These are phyloP conservation scores for Oxyteleia sp. DNA, from an alignment of 2,888 invertebrate genomes.

Conservation along the genomic window DNA sequence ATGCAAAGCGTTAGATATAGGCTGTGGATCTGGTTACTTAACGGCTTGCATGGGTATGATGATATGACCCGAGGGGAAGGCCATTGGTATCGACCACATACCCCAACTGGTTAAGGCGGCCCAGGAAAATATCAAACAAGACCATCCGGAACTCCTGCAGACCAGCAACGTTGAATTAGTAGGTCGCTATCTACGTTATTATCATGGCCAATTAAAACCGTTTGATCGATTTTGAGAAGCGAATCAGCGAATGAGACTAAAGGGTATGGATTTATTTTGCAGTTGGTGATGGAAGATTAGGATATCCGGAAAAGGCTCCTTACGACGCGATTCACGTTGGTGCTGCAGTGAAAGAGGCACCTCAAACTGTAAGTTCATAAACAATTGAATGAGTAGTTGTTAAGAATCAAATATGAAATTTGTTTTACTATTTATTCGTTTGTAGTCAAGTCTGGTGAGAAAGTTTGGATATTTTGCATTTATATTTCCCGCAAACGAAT, in stretches of 20 bases:
- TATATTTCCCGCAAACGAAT: too few relatives aligned
- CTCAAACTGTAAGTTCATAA: constrained; percentile 91
- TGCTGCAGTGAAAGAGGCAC: constrained; percentile 94
- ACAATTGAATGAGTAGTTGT: too few relatives aligned
- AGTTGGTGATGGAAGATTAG: constrained; percentile 97
- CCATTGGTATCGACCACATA: constrained; percentile 97
- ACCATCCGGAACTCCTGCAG: constrained; percentile 91
- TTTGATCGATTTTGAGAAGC: too few relatives aligned
- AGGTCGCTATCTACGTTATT: constrained; percentile 88
- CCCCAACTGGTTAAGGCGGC: constrained; percentile 93
- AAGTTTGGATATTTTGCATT: too few relatives aligned
- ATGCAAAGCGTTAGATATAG: constrained; percentile 95
- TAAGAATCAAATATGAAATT: too few relatives aligned
- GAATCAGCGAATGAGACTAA: too few relatives aligned
- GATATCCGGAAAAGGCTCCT: constrained; percentile 92
- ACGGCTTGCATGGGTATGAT: constrained; percentile 96
- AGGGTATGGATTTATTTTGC: neutral
- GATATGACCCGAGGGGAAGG: constrained; percentile 91
- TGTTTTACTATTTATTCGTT: too few relatives aligned
- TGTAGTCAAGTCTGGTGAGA: too few relatives aligned
- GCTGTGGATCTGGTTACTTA: constrained; percentile 97
- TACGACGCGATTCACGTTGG: constrained; percentile 98
- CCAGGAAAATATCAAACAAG: constrained; percentile 92
- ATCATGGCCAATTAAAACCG: neutral
- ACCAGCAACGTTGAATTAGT: constrained; percentile 91